Evolutionary conservation across 2,888 invertebrate genomes (phyloP).

Genomic region (Dryobotodes eremita): DNA sequence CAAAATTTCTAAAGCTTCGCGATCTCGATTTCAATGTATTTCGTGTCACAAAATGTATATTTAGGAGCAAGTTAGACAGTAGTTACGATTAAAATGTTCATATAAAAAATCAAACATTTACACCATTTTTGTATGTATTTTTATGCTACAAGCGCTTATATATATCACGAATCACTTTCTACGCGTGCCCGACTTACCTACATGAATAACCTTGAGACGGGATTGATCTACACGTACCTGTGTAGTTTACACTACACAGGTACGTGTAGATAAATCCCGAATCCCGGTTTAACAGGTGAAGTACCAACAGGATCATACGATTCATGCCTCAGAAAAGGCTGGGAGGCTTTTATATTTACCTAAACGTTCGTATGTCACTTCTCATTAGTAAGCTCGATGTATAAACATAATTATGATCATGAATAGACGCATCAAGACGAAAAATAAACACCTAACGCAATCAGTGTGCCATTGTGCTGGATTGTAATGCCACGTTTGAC

Average conservation of each 20-base stretch:
- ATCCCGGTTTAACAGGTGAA: conserved; percentile 19
- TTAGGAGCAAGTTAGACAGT: conserved; percentile 14
- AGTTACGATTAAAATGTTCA: conserved; percentile 3
- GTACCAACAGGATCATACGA: conserved; percentile 23
- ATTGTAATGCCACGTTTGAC: conserved; percentile 18
- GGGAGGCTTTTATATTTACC: neutral
- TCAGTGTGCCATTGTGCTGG: conserved; percentile 54
- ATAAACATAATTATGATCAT: conserved; percentile 34
- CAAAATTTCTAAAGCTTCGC: conserved; percentile 38
- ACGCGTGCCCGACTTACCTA: conserved; percentile 18
- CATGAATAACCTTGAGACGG: conserved; percentile 31
- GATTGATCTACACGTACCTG: conserved; percentile 34
- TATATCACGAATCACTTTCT: conserved; percentile 9
- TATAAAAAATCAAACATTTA: neutral
- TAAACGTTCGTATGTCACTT: neutral
- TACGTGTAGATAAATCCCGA: neutral
- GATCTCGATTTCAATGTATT: conserved; percentile 34
- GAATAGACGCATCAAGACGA: conserved; percentile 40
- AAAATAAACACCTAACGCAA: conserved; percentile 52
- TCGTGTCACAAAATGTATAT: conserved; percentile 29
- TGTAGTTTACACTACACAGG: neutral
- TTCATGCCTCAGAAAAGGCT: conserved; percentile 1
- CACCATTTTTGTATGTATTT: neutral
- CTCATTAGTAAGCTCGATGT: conserved; percentile 28
- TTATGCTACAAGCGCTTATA: conserved; percentile 16